Evolutionary conservation across 2,888 invertebrate species (phyloP).

Genomic region (Prosopocoilus inquinatus): DNA sequence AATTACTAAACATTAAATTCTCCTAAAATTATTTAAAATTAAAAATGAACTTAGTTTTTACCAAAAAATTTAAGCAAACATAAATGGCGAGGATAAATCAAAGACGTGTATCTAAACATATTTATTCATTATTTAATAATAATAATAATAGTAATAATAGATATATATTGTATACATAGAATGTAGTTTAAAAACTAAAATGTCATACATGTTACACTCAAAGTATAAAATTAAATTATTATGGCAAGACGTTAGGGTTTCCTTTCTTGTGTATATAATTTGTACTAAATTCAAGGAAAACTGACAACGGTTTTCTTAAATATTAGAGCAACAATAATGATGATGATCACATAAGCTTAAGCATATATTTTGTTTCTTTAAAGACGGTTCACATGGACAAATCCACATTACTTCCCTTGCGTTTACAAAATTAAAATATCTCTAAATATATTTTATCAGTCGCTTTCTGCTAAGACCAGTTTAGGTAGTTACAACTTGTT

Average conservation of each 20-base stretch:
- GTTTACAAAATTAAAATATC: conserved; percentile 12
- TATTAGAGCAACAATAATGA: neutral
- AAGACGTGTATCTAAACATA: conserved; percentile 16
- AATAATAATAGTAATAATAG: conserved; percentile 3
- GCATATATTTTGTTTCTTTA: conserved; percentile 9
- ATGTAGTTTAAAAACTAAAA: conserved; percentile 15
- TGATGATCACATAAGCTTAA: conserved; percentile 19
- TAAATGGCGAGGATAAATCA: too few species aligned
- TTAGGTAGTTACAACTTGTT: neutral
- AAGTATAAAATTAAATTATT: conserved; percentile 12
- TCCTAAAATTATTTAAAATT: too few species aligned
- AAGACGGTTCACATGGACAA: conserved; percentile 1
- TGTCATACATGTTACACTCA: conserved; percentile 7
- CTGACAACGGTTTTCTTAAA: conserved; percentile 12
- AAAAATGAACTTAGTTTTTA: too few species aligned
- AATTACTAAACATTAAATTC: too few species aligned
- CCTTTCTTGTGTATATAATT: conserved; percentile 5
- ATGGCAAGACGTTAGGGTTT: conserved; percentile 14
- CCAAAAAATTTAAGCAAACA: too few species aligned
- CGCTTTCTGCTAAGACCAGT: neutral
- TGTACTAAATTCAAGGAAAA: conserved; percentile 21
- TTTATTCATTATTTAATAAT: conserved; percentile 18
- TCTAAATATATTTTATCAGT: conserved; percentile 7
- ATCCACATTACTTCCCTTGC: conserved; percentile 2
- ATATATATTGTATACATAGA: conserved; percentile 20